Base-by-base conservation (phyloP, 2,113 vertebrate species). In the Nyctereutes procyonoides region DNA sequence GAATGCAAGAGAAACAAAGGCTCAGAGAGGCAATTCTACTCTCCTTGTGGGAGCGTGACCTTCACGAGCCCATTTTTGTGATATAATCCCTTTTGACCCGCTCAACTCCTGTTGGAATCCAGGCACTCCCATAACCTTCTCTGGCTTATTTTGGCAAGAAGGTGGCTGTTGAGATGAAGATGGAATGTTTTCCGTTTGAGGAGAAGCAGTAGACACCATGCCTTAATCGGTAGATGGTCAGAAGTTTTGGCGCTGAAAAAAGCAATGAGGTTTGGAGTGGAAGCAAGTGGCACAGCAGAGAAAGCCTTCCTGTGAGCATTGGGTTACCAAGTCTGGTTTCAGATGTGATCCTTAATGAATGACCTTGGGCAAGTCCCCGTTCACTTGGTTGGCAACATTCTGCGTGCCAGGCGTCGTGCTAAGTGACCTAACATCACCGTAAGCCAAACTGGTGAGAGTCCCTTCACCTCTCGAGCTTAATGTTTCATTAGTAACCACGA, bases 71-170 rank as follows among this genome's bases (percentile, higher is more conserved):
- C 32, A 3, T 84, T 43, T 96, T 35, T n/a, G 60, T 14, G 3
- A 71, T 63, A 26, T 1, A 73, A 60, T 77, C 24, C 35, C 30
- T 67, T 73, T 79, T 55, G 24, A 67, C 87, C 85, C 48, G 60
- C 67, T 88, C 76, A 69, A 74, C 26, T 88, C 76, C 96, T 97
- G 51, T 92, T 83, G 92, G 96, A 96, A 97, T 96, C 83, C 85
- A 92, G 96, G 69, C 92, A 95, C 90, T 96, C 93, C 82, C 51
- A 90, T 93, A 96, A 92, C 83, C 71, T 94, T 92, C 76, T 53
- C 80, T 15, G 73, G 95, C 92, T 97, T 97, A 95, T 97, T 98
- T 97, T 97, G 93, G 98, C 96, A 92, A 84, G 79, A 96, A 74
- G 48, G n/a, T 90, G 80, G 30, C 76, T 76, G 48, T 56, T 1